phyloP scores from a whole-genome alignment of 2,113 vertebrate species.

The Cichladusa arquata region DNA sequence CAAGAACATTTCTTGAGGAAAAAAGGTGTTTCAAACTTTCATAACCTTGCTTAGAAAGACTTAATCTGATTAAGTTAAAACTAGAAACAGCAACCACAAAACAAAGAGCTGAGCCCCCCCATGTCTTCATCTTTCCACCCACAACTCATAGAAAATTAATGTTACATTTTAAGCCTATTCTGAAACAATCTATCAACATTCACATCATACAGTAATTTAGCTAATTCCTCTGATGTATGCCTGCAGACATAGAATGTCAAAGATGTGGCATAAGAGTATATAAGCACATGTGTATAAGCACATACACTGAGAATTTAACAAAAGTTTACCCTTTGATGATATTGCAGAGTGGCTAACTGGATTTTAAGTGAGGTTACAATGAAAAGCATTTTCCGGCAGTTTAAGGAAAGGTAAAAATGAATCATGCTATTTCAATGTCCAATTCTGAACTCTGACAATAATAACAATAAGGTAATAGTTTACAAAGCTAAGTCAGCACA shows the following conservation, averaged over 20 bases:
- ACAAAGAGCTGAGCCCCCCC: rapidly evolving
- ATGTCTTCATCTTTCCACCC: not conserved
- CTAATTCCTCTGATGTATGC: not conserved
- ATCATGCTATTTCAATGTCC: not conserved
- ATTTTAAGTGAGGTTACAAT: not conserved
- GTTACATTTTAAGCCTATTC: not conserved
- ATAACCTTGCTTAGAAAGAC: not conserved
- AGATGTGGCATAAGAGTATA: not conserved
- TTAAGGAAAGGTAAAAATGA: not conserved
- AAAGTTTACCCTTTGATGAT: not conserved
- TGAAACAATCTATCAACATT: not conserved
- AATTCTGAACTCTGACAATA: not conserved
- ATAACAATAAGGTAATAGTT: not conserved
- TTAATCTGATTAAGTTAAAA: not conserved
- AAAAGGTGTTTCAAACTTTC: not conserved
- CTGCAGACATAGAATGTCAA: not conserved
- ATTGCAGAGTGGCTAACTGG: not conserved
- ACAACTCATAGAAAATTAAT: not conserved
- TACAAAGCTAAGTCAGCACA: not conserved
- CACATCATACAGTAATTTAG: not conserved
- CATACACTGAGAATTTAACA: not conserved
- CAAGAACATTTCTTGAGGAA: not conserved
- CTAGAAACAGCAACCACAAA: not conserved
- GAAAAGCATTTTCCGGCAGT: not conserved
- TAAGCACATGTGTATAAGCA: not conserved